These are phyloP conservation scores for Harpagoxenus sublaevis DNA, from an alignment of 2,888 invertebrate species.

Conservation along the genomic window DNA sequence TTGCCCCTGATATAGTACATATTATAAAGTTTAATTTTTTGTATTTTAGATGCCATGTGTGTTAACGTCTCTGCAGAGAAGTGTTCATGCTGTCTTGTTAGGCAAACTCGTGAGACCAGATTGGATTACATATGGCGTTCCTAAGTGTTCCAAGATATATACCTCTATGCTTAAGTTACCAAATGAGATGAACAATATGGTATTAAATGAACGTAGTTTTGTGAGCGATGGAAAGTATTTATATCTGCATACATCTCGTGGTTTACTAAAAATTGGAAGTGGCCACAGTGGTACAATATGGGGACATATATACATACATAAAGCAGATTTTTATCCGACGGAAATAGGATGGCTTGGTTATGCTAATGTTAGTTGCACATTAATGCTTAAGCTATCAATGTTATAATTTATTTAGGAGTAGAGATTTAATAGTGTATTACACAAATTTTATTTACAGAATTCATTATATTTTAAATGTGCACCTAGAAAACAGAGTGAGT, in stretches of 20 bases:
- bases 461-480: slow-evolving; percentile 92
- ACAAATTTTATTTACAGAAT: slow-evolving; percentile 87
- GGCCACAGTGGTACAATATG: slow-evolving; percentile 97
- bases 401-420: background rate
- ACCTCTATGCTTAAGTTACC: slow-evolving; percentile 89
- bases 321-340: slow-evolving; percentile 93
- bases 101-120: slow-evolving; percentile 94
- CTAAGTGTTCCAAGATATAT: slow-evolving; percentile 91
- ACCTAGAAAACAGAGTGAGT: slow-evolving; percentile 84
- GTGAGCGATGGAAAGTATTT: slow-evolving; percentile 97
- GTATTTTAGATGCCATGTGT: slow-evolving; percentile 92
- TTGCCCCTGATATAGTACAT: background rate
- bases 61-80: slow-evolving; percentile 94
- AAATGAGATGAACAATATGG: slow-evolving; percentile 86
- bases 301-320: slow-evolving; percentile 95
- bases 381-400: background rate
- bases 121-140: slow-evolving; percentile 96
- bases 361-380: slow-evolving; percentile 91
- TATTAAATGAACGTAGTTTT: slow-evolving; percentile 88
- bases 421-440: too few species aligned
- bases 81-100: slow-evolving; percentile 95
- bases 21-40: slow-evolving; percentile 64
- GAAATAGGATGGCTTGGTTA: slow-evolving; percentile 95
- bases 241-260: slow-evolving; percentile 94
- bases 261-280: slow-evolving; percentile 97